These are phyloP conservation scores for Elysia chlorotica DNA, from an alignment of 1,140 invertebrate species.

Conservation along the genomic window DNA sequence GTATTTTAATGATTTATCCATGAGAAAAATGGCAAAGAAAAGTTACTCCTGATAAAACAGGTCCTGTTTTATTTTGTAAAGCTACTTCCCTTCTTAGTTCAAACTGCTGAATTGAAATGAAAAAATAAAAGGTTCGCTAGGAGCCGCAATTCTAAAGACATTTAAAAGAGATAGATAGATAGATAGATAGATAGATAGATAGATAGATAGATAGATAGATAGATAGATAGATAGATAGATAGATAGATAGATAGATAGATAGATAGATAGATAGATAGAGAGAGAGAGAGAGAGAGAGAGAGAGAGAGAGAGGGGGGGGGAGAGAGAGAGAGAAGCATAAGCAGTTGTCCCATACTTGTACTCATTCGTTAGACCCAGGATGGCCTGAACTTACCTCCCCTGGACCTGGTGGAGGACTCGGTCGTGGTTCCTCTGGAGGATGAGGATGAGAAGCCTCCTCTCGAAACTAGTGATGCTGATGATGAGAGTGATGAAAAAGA, in stretches of 20 bases:
- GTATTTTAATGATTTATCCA: too few species aligned
- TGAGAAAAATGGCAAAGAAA: too few species aligned
- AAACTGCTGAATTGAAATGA: too few species aligned
- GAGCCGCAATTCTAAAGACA: too few species aligned
- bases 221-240: background rate
- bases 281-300: background rate
- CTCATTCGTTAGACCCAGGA: background rate
- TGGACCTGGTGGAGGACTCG: background rate
- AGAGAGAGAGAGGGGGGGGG: background rate
- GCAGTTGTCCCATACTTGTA: background rate
- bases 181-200: background rate
- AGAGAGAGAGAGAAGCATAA: background rate
- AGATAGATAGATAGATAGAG: background rate
- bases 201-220: background rate
- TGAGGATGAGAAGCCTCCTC: background rate
- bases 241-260: background rate
- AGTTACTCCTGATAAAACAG: too few species aligned
- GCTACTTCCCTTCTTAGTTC: too few species aligned
- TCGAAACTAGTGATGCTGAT: background rate
- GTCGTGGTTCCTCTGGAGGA: background rate
- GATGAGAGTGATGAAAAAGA: slow-evolving; percentile 6
- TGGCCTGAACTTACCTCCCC: background rate
- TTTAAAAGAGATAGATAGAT: too few species aligned
- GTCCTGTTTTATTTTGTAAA: too few species aligned
- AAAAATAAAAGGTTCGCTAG: too few species aligned